phyloP scores from a whole-genome alignment of 2,113 vertebrate species.

The Ammodytes marinus region DNA sequence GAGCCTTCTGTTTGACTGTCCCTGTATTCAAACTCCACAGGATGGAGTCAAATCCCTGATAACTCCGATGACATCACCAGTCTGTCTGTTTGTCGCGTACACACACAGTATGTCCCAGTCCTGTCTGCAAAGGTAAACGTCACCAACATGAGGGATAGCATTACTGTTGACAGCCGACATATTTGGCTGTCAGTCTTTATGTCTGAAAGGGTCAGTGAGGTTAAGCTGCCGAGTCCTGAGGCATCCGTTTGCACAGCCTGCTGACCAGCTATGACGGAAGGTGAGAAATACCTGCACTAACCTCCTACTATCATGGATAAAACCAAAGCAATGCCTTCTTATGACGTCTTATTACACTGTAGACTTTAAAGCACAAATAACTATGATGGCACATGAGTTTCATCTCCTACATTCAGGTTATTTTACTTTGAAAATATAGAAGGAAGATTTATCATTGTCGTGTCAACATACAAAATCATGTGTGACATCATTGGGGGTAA shows the following conservation, averaged over 20 bases:
- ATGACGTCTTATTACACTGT: neutral
- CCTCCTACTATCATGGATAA: neutral
- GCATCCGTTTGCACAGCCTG: conserved; percentile 46
- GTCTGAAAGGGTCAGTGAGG: conserved; percentile 38
- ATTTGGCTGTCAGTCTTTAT: conserved; percentile 32
- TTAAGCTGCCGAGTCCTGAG: conserved; percentile 34
- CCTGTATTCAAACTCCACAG: neutral
- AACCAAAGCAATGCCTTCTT: neutral
- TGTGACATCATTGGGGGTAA: too few relatives aligned
- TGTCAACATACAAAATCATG: too few relatives aligned
- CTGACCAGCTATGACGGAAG: conserved; percentile 7
- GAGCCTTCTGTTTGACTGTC: neutral
- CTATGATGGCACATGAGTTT: too few relatives aligned
- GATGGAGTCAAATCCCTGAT: neutral
- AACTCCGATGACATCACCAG: neutral
- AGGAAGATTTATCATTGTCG: too few relatives aligned
- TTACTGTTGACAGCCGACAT: conserved; percentile 36
- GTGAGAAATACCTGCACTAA: conserved; percentile 19
- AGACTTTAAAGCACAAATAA: neutral
- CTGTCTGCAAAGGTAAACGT: conserved; percentile 17
- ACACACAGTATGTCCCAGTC: neutral
- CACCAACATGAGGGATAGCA: conserved; percentile 11
- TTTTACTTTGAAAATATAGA: too few relatives aligned
- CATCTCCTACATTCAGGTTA: too few relatives aligned
- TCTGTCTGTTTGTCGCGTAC: neutral